Evolutionary conservation across 2,113 vertebrate species (phyloP).

Genomic region (Chloroceryle aenea): DNA sequence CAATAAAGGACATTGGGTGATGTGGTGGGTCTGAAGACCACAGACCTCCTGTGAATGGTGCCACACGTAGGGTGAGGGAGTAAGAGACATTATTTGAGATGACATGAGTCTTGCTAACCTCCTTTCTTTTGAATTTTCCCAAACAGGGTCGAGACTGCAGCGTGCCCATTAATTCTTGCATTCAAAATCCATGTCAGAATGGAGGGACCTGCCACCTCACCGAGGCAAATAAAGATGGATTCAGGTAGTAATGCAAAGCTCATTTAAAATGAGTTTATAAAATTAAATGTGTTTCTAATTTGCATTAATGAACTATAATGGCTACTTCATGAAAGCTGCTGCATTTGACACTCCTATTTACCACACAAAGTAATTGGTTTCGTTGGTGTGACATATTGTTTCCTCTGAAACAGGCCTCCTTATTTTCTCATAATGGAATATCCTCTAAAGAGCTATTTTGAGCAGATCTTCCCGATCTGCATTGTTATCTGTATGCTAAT

Average conservation of each 20-base stretch:
- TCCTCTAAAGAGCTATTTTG: background rate
- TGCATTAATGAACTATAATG: background rate
- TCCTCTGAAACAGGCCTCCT: constrained; percentile 3
- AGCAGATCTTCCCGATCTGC: background rate
- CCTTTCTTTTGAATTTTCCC: constrained; percentile 16
- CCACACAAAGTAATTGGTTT: background rate
- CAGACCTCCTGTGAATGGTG: background rate
- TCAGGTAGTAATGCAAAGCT: constrained; percentile 83
- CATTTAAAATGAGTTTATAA: constrained; percentile 4
- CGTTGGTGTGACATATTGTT: background rate
- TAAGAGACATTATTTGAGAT: background rate
- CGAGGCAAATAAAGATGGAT: constrained; percentile 85
- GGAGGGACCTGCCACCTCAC: constrained; percentile 93
- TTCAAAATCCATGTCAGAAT: constrained; percentile 90
- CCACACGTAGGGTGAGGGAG: background rate
- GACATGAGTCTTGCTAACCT: background rate
- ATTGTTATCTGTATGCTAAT: background rate
- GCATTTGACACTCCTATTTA: background rate
- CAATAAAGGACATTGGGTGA: background rate
- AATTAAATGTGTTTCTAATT: constrained; percentile 3
- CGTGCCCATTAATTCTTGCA: constrained; percentile 88
- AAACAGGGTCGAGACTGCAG: constrained; percentile 90
- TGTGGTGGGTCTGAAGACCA: background rate
- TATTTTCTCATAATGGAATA: background rate
- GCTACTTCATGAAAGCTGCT: background rate